These are phyloP conservation scores for Sardina pilchardus DNA, from an alignment of 2,113 vertebrate species.

Conservation along the genomic window DNA sequence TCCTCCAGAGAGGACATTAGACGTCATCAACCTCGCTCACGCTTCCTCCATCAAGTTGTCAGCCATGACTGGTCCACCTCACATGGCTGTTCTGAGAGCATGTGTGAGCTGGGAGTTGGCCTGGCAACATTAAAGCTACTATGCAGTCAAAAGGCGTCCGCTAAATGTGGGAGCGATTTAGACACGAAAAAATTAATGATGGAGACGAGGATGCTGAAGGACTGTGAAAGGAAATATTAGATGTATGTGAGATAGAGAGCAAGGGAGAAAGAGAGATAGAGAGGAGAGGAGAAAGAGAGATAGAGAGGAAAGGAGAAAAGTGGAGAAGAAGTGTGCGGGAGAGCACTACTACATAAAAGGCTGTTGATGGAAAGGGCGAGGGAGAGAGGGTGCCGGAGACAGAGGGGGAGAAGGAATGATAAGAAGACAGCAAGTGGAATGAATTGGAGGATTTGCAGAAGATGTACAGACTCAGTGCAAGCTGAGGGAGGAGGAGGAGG, in stretches of 20 bases:
- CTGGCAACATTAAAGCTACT: background rate
- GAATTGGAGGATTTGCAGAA: slow-evolving; percentile 13
- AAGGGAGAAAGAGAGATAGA: background rate
- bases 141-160: background rate
- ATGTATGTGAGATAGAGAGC: background rate
- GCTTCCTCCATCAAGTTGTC: background rate
- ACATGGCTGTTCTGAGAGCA: too few relatives aligned
- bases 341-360: slow-evolving; percentile 12
- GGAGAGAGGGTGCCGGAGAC: slow-evolving; percentile 1
- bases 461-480: slow-evolving; percentile 32
- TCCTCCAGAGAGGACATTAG: background rate
- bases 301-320: background rate
- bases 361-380: background rate
- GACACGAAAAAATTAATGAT: background rate
- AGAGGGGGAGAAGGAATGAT: background rate
- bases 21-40: background rate
- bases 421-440: background rate
- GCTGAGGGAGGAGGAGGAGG: background rate
- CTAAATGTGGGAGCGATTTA: background rate
- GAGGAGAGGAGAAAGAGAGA: slow-evolving; percentile 16
- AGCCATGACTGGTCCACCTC: background rate
- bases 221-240: background rate
- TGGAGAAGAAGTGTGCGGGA: background rate
- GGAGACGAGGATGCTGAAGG: background rate
- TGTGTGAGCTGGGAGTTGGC: background rate